phyloP scores from a whole-genome alignment of 2,113 vertebrate genomes.

The Phainopepla nitens region DNA sequence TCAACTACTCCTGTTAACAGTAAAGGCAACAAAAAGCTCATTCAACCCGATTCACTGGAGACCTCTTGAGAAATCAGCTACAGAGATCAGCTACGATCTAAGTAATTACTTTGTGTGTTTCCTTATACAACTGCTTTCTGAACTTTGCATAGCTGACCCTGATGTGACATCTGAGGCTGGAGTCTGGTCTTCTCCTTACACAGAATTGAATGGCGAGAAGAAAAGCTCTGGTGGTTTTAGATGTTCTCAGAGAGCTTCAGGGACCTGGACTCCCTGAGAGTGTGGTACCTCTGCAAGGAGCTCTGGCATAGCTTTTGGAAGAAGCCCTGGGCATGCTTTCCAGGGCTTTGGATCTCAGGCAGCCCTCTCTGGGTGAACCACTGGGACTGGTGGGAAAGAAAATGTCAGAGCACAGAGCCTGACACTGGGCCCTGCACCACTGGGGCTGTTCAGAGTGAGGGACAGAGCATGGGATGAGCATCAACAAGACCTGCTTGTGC shows the following conservation, averaged over 20 bases:
- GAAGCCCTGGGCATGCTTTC: neutral
- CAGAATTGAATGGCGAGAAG: neutral
- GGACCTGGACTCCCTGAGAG: neutral
- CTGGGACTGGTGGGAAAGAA: neutral
- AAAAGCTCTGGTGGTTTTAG: neutral
- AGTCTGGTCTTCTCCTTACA: neutral
- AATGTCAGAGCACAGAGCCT: neutral
- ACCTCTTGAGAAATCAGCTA: constrained; percentile 24
- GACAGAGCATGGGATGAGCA: neutral
- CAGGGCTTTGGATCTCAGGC: neutral
- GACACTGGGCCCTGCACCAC: fast-evolving
- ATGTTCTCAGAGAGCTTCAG: neutral
- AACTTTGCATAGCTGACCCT: neutral
- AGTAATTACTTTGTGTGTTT: constrained; percentile 23
- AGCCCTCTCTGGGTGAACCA: neutral
- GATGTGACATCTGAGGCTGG: neutral
- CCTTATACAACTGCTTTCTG: constrained; percentile 24
- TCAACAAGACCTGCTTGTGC: neutral
- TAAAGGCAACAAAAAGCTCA: constrained; percentile 30
- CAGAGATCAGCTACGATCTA: neutral
- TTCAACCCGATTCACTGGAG: constrained; percentile 25
- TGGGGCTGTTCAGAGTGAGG: fast-evolving
- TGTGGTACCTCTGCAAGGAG: neutral
- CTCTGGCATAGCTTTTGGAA: neutral
- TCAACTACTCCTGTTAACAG: constrained; percentile 23